phyloP scores from a whole-genome alignment of 2,888 invertebrate genomes.

The Trissolcus japonicus region DNA sequence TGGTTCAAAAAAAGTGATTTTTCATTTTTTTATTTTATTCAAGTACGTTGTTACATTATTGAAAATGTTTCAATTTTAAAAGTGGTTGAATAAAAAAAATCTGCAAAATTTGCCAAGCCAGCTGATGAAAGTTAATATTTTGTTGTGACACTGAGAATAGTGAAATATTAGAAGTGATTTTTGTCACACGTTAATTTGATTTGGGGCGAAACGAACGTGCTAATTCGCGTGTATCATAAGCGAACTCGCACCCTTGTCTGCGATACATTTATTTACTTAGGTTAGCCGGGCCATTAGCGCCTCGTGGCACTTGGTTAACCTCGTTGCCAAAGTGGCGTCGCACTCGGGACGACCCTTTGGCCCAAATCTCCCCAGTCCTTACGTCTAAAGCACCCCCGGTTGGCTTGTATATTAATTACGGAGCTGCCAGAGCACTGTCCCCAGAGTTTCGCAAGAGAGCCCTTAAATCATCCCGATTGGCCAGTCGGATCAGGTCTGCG shows the following conservation, averaged over 20 bases:
- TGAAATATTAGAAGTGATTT: too few species aligned
- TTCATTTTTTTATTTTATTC: too few species aligned
- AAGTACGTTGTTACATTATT: too few species aligned
- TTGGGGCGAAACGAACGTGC: constrained; percentile 13
- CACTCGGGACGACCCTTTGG: constrained; percentile 48
- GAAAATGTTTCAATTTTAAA: too few species aligned
- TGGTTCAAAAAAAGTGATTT: too few species aligned
- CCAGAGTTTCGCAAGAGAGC: constrained; percentile 21
- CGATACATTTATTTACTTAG: constrained; percentile 49
- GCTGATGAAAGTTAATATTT: too few species aligned
- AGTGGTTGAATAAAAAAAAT: too few species aligned
- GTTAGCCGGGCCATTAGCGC: constrained; percentile 59
- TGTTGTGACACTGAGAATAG: too few species aligned
- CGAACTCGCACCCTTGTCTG: constrained; percentile 25
- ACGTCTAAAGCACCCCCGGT: constrained; percentile 66
- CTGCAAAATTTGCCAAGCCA: too few species aligned
- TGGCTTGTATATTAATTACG: constrained; percentile 71
- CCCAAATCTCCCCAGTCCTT: constrained; percentile 47
- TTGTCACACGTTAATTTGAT: constrained; percentile 26
- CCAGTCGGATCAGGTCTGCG: too few species aligned
- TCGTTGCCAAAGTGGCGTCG: constrained; percentile 45
- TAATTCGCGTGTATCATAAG: constrained; percentile 43
- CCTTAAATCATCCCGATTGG: constrained; percentile 30
- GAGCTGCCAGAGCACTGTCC: constrained; percentile 23
- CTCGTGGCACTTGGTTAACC: constrained; percentile 60